phyloP scores from a whole-genome alignment of 2,888 invertebrate genomes.

The Cephus rjabovi region DNA sequence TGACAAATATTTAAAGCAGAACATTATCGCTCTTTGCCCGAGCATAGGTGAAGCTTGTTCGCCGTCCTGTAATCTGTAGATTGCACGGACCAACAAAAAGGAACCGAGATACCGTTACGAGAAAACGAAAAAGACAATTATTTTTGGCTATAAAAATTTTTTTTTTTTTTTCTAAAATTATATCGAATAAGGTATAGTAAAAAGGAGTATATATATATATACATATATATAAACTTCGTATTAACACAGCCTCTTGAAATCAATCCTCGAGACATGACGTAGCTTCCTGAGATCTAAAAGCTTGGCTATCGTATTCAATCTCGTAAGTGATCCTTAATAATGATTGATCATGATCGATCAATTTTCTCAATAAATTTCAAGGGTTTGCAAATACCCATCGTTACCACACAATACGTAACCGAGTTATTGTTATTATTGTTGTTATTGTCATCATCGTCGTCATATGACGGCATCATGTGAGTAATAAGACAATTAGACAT shows the following conservation, averaged over 20 bases:
- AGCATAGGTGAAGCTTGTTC: neutral
- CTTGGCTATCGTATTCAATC: neutral
- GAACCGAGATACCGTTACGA: neutral
- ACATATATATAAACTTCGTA: neutral
- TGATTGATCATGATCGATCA: neutral
- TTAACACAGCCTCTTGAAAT: neutral
- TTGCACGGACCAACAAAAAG: neutral
- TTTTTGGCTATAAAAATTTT: neutral
- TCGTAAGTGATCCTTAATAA: neutral
- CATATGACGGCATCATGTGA: neutral
- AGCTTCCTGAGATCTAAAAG: neutral
- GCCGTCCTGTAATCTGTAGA: neutral
- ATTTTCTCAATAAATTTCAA: neutral
- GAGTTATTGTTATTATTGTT: neutral
- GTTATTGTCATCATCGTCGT: neutral
- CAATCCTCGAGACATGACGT: neutral
- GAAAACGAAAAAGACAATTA: neutral
- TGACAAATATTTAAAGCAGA: neutral
- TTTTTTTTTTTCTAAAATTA: neutral
- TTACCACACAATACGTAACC: neutral
- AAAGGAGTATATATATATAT: neutral
- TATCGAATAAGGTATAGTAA: neutral
- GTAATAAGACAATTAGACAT: neutral
- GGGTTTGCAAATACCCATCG: neutral
- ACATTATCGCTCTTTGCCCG: neutral